Conservation (phyloP, 1,140 invertebrate genomes). For the Anastrepha obliqua region DNA sequence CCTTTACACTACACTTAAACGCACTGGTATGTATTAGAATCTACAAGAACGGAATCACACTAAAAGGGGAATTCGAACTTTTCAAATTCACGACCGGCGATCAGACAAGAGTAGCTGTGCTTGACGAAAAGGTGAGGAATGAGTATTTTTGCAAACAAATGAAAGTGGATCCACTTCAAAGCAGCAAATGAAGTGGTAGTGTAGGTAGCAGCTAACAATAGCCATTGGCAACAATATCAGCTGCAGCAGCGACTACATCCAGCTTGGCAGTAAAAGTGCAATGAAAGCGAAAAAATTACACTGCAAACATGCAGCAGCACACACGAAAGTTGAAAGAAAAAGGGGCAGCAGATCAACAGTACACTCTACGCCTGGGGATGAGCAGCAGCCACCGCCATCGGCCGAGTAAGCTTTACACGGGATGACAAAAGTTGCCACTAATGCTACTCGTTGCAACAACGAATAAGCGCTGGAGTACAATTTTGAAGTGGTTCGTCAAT, state of each 20-base stretch:
- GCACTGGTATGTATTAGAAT: background rate
- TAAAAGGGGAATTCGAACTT: conserved; percentile 16
- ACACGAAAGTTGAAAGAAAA: conserved; percentile 50
- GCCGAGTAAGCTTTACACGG: conserved; percentile 55
- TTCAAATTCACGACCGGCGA: conserved; percentile 23
- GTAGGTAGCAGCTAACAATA: conserved; percentile 51
- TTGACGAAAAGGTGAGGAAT: background rate
- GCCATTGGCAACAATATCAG: conserved; percentile 1
- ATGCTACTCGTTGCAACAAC: conserved; percentile 65
- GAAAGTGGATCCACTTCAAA: conserved; percentile 73
- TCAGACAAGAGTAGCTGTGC: background rate
- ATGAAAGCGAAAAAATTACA: conserved; percentile 69
- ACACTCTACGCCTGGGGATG: conserved; percentile 61
- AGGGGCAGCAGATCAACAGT: conserved; percentile 54
- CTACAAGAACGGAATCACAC: background rate
- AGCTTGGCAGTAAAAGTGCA: conserved; percentile 70
- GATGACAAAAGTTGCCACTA: conserved; percentile 47
- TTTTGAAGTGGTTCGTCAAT: conserved; percentile 73
- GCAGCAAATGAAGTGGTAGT: conserved; percentile 71
- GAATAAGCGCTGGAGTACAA: conserved; percentile 72
- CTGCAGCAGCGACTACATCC: background rate
- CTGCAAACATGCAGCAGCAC: conserved; percentile 2
- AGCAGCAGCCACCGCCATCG: conserved; percentile 69
- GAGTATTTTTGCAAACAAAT: conserved; percentile 66
- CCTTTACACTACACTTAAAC: background rate